Evolutionary conservation across 2,797 vertebrate genomes (phyloP).

Genomic region (Hoplostethus atlanticus): DNA sequence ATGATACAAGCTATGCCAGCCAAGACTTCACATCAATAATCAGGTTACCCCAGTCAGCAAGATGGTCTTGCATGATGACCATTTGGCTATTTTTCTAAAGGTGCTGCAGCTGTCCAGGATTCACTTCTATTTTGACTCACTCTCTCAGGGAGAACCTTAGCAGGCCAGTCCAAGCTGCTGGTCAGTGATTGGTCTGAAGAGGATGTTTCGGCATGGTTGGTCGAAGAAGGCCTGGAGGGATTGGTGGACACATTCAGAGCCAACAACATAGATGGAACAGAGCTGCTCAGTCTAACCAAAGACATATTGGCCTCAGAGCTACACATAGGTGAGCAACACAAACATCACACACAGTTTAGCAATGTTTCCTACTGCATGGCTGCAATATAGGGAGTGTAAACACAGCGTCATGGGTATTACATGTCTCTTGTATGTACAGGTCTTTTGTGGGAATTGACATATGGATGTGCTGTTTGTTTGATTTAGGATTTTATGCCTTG

Average conservation of each 20-base stretch:
- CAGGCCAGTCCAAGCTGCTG: constrained; percentile 73
- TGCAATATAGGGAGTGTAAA: constrained; percentile 17
- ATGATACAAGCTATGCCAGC: constrained; percentile 2
- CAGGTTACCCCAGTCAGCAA: constrained; percentile 27
- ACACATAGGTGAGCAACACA: constrained; percentile 90
- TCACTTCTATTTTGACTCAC: constrained; percentile 55
- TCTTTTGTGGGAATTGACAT: constrained; percentile 21
- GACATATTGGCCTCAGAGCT: constrained; percentile 91
- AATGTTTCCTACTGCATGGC: constrained; percentile 13
- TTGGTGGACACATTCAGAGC: constrained; percentile 88
- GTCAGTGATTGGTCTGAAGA: constrained; percentile 93
- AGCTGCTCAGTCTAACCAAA: constrained; percentile 91
- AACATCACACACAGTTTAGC: constrained; percentile 38
- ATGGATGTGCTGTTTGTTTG: constrained; percentile 1
- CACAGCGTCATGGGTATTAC: constrained; percentile 27
- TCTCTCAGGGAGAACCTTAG: constrained; percentile 74
- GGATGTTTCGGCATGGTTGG: constrained; percentile 92
- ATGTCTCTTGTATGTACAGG: not conserved
- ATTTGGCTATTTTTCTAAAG: constrained; percentile 47
- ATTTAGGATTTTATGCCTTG: constrained; percentile 35
- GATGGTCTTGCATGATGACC: constrained; percentile 21
- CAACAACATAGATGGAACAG: constrained; percentile 95
- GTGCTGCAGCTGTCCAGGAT: constrained; percentile 24
- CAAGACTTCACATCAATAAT: constrained; percentile 44
- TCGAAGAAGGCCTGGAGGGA: constrained; percentile 85